phyloP scores from a whole-genome alignment of 2,797 vertebrate species.

The Numenius phaeopus region DNA sequence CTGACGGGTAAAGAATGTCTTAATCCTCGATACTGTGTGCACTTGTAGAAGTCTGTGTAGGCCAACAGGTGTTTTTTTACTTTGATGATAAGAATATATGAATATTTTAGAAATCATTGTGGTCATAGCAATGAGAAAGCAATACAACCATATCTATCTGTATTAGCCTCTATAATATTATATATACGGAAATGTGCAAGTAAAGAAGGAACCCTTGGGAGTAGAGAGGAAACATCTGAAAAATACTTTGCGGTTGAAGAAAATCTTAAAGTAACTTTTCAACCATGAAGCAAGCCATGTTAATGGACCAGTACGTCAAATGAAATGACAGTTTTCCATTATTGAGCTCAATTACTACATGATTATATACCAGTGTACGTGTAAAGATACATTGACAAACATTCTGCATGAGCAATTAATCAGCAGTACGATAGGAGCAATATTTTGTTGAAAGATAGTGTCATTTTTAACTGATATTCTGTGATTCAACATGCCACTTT shows the following conservation, averaged over 20 bases:
- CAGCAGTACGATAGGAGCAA: not conserved
- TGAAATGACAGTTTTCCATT: not conserved
- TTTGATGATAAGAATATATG: not conserved
- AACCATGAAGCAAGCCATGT: not conserved
- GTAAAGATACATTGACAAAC: not conserved
- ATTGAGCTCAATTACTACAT: not conserved
- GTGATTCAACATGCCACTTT: not conserved
- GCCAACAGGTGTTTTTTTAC: not conserved
- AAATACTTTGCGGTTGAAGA: not conserved
- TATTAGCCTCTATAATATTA: not conserved
- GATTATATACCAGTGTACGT: not conserved
- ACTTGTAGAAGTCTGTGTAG: not conserved
- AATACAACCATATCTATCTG: not conserved
- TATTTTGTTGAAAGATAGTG: constrained; percentile 15
- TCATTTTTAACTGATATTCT: not conserved
- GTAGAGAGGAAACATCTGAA: not conserved
- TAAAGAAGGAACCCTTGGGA: not conserved
- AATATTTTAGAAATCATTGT: not conserved
- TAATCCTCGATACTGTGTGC: not conserved
- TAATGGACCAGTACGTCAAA: constrained; percentile 22
- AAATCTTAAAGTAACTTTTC: not conserved
- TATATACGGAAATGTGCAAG: not conserved
- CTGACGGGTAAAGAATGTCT: not conserved
- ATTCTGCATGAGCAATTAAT: constrained; percentile 34
- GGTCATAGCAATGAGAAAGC: not conserved